Conservation (phyloP, 2,888 invertebrate species). For the Apoderus coryli region DNA sequence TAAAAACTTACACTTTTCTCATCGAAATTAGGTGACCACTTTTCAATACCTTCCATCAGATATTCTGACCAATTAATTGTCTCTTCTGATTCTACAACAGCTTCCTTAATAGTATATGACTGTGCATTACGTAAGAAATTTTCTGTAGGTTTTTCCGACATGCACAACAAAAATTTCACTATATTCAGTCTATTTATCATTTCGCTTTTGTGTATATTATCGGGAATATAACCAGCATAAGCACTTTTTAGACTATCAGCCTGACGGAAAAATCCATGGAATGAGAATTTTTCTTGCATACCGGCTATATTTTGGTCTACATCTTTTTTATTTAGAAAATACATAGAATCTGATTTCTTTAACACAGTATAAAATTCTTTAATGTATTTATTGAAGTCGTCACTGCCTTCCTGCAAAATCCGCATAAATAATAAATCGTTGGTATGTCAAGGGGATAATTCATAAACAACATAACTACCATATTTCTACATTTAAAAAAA, state of each 20-base stretch:
- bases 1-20: conserved; percentile 19
- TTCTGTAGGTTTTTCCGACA: conserved; percentile 28
- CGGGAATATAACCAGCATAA: conserved; percentile 24
- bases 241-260: conserved; percentile 22
- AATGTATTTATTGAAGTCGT: conserved; percentile 22
- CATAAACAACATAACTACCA: too few species aligned
- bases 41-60: conserved; percentile 33
- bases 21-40: conserved; percentile 19
- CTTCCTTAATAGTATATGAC: conserved; percentile 21
- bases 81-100: conserved; percentile 28
- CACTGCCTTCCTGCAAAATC: conserved; percentile 22
- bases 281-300: conserved; percentile 28
- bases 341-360: conserved; percentile 25
- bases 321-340: conserved; percentile 25
- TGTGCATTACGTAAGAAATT: conserved; percentile 24
- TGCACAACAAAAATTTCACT: conserved; percentile 26
- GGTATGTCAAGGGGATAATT: too few species aligned
- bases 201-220: conserved; percentile 20
- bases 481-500: too few species aligned
- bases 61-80: conserved; percentile 36
- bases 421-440: too few species aligned
- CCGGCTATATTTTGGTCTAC: conserved; percentile 24
- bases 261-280: conserved; percentile 28
- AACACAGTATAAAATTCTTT: conserved; percentile 21
- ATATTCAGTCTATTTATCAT: conserved; percentile 22